Conservation (phyloP, 2,797 vertebrate genomes). For the Aplochiton taeniatus region DNA sequence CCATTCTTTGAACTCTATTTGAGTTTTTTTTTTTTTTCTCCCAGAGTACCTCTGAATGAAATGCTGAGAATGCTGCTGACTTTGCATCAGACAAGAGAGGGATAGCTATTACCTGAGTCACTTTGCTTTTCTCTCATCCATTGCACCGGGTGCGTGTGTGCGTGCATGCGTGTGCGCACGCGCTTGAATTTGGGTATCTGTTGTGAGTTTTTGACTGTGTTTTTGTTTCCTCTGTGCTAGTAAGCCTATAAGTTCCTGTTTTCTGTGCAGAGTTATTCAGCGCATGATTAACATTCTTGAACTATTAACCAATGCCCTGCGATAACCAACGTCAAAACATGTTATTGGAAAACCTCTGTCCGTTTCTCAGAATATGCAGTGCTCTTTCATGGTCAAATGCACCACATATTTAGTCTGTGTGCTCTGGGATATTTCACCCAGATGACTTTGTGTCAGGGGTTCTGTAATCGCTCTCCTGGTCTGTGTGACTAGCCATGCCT, state of each 20-base stretch:
- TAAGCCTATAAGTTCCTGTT: constrained; percentile 22
- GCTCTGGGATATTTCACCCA: constrained; percentile 25
- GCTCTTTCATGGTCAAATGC: constrained; percentile 7
- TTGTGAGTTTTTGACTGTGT: not conserved
- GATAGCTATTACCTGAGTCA: constrained; percentile 64
- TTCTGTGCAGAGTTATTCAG: constrained; percentile 25
- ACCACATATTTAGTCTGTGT: constrained; percentile 43
- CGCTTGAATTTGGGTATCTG: constrained; percentile 4
- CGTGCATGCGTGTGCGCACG: constrained; percentile 7
- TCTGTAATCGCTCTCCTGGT: constrained; percentile 15
- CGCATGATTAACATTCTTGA: constrained; percentile 52
- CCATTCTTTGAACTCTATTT: constrained; percentile 38
- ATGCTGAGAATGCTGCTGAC: constrained; percentile 70
- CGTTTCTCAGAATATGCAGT: constrained; percentile 23
- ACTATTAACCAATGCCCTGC: constrained; percentile 3
- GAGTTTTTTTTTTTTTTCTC: constrained; percentile 61
- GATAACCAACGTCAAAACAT: constrained; percentile 37
- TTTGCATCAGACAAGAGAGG: constrained; percentile 43
- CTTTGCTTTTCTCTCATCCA: constrained; percentile 53
- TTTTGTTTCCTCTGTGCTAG: constrained; percentile 39
- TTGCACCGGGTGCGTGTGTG: constrained; percentile 34
- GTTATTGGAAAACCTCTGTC: constrained; percentile 14
- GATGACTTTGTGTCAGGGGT: constrained; percentile 9
- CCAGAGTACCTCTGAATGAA: constrained; percentile 63
- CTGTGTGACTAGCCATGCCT: constrained; percentile 10